Percentiles rank a stretch among this genome's conserved stretches.
These are phyloP conservation scores for Cynaeus angustus DNA, from an alignment of 2,888 invertebrate genomes.

Conservation along the genomic window DNA sequence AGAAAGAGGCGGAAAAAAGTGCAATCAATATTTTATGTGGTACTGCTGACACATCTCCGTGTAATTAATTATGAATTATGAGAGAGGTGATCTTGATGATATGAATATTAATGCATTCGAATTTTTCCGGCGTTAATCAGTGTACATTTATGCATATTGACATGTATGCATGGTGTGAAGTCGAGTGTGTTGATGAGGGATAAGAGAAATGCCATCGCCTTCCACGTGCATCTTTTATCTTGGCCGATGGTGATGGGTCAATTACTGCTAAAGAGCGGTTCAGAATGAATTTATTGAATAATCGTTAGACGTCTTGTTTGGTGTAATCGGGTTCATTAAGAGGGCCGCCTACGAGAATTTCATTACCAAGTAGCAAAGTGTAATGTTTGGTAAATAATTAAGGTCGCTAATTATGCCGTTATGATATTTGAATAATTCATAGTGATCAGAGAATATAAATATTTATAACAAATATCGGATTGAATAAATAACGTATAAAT, in stretches of 20 bases:
- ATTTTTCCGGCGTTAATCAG: conserved; percentile 20
- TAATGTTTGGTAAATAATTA: conserved; percentile 48
- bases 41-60: conserved; percentile 25
- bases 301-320: conserved; percentile 22
- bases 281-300: conserved; percentile 29
- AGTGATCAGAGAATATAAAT: conserved; percentile 51
- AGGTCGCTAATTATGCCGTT: conserved; percentile 54
- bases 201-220: conserved; percentile 9
- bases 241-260: conserved; percentile 30
- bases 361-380: conserved; percentile 36
- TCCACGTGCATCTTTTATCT: conserved; percentile 16
- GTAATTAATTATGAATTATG: conserved; percentile 37
- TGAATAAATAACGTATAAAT: conserved; percentile 56
- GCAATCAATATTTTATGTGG: conserved; percentile 22
- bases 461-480: conserved; percentile 56
- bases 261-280: conserved; percentile 24
- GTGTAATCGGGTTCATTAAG: conserved; percentile 33
- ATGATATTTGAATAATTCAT: conserved; percentile 57
- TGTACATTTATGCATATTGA: conserved; percentile 13
- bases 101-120: conserved; percentile 18
- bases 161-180: conserved; percentile 14
- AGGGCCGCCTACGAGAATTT: conserved; percentile 30
- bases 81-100: conserved; percentile 15
- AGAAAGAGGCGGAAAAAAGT: neutral
- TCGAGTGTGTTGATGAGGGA: conserved; percentile 19